Evolutionary conservation across 2,888 invertebrate genomes (phyloP).

Genomic region (Nematopogon swammerdamellus): DNA sequence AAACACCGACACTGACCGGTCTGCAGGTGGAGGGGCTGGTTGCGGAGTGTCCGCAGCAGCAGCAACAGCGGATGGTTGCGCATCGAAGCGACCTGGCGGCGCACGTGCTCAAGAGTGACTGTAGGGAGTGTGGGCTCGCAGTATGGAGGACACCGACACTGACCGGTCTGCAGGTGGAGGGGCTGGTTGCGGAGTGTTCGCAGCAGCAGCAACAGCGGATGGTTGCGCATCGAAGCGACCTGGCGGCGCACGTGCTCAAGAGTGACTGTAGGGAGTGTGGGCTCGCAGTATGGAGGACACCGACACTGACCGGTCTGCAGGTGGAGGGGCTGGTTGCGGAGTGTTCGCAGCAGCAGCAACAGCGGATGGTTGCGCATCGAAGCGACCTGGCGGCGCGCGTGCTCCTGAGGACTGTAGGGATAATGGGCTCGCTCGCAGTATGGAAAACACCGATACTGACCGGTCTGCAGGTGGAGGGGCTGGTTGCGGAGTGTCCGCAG

Average conservation of each 20-base stretch:
- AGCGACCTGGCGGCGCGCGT: too few relatives aligned
- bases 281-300: too few relatives aligned
- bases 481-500: conserved; percentile 30
- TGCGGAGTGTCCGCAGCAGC: conserved; percentile 36
- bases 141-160: too few relatives aligned
- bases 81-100: conserved; percentile 21
- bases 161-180: background rate
- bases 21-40: conserved; percentile 13
- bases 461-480: conserved; percentile 23
- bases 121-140: too few relatives aligned
- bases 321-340: conserved; percentile 12
- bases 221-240: conserved; percentile 10
- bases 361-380: conserved; percentile 24
- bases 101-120: too few relatives aligned
- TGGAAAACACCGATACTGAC: too few relatives aligned
- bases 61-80: conserved; percentile 29
- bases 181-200: background rate
- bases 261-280: too few relatives aligned
- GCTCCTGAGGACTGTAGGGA: too few relatives aligned
- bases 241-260: conserved; percentile 6
- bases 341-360: conserved; percentile 40
- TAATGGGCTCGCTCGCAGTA: too few relatives aligned
- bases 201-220: background rate
- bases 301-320: conserved; percentile 42
- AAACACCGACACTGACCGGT: too few relatives aligned